phyloP scores from a whole-genome alignment of 2,113 vertebrate species.

The Epinephelus cyanopodus region DNA sequence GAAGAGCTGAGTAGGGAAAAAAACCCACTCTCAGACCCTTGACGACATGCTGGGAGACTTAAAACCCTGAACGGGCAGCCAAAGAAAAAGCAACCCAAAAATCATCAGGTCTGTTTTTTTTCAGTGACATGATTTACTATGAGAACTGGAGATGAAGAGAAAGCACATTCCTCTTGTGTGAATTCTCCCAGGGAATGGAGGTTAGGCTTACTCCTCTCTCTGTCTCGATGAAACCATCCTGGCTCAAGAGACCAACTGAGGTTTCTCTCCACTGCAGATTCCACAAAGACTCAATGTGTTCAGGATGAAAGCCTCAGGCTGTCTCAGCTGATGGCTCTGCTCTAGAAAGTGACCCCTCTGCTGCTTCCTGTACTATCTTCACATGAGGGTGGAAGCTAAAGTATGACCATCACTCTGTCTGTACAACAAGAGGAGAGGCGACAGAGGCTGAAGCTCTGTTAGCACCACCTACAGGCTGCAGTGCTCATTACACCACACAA shows the following conservation, averaged over 20 bases:
- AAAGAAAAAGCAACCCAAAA: conserved; percentile 33
- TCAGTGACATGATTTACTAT: conserved; percentile 63
- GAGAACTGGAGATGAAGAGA: conserved; percentile 61
- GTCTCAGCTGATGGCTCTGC: conserved; percentile 13
- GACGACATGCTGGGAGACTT: conserved; percentile 57
- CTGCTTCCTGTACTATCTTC: conserved; percentile 12
- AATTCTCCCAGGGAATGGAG: conserved; percentile 43
- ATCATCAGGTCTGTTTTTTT: conserved; percentile 43
- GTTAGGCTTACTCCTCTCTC: conserved; percentile 13
- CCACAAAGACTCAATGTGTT: conserved; percentile 53
- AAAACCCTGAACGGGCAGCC: conserved; percentile 33
- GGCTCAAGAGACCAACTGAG: conserved; percentile 45
- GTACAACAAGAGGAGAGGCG: background rate
- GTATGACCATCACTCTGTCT: background rate
- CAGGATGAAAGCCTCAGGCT: conserved; percentile 28
- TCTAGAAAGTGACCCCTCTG: conserved; percentile 9
- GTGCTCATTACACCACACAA: background rate
- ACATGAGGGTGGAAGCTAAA: conserved; percentile 8
- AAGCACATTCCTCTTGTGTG: conserved; percentile 54
- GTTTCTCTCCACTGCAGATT: conserved; percentile 43
- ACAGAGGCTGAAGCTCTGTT: background rate
- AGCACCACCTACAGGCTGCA: conserved; percentile 37
- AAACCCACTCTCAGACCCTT: background rate
- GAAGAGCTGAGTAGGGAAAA: conserved; percentile 25
- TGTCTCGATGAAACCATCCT: conserved; percentile 36